A percentile compares a stretch with the other conserved stretches of the same genome.
phyloP scores from a whole-genome alignment of 2,113 vertebrate species.

The Calidris pygmaea region DNA sequence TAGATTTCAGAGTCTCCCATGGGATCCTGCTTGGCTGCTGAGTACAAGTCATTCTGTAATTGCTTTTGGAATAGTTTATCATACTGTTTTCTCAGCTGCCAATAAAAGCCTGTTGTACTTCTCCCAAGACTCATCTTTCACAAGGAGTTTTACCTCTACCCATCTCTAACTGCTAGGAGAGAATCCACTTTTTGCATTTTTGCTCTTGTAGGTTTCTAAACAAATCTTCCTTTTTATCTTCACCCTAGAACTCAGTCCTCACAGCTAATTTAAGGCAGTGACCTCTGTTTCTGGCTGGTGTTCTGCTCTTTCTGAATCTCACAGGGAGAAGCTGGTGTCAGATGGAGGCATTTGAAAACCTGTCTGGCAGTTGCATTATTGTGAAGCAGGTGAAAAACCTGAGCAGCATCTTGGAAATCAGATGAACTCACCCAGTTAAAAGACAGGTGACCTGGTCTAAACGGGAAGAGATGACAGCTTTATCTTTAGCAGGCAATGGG shows the following conservation, averaged over 20 bases:
- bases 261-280: neutral
- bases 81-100: conserved; percentile 36
- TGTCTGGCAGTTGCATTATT: neutral
- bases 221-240: neutral
- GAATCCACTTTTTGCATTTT: neutral
- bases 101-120: neutral
- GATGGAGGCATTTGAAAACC: neutral
- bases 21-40: conserved; percentile 7
- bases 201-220: neutral
- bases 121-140: neutral
- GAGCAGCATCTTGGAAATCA: neutral
- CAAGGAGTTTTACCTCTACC: neutral
- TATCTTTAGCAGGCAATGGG: neutral
- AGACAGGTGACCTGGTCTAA: neutral
- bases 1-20: neutral
- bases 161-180: neutral
- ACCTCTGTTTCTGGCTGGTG: neutral
- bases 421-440: neutral
- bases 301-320: neutral
- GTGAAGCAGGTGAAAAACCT: neutral
- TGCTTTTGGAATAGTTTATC: conserved; percentile 8
- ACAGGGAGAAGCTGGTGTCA: neutral
- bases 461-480: neutral
- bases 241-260: neutral
- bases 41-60: neutral